Evolutionary conservation across 2,888 invertebrate species (phyloP).

Genomic region (Nemoura dubitans): DNA sequence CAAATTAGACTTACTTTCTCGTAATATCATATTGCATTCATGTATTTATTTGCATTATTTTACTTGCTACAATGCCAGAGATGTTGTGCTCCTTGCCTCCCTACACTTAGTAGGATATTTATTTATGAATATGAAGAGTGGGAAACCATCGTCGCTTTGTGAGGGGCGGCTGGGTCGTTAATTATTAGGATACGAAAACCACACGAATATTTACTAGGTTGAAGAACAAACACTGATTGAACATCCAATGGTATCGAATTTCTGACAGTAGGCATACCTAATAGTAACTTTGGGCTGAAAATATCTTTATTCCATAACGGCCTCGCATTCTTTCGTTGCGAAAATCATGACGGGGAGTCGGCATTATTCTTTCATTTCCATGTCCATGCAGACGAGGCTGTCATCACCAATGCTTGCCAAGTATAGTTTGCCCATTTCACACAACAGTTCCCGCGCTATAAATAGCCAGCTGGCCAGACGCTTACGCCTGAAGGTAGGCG

Average conservation of each 20-base stretch:
- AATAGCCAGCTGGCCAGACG: not conserved
- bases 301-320: not conserved
- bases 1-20: too few relatives aligned
- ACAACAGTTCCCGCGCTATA: not conserved
- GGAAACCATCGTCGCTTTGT: too few relatives aligned
- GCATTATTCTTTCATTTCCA: not conserved
- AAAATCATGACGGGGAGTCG: not conserved
- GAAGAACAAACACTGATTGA: too few relatives aligned
- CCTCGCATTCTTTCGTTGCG: not conserved
- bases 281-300: not conserved
- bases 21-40: too few relatives aligned
- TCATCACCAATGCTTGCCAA: not conserved
- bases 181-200: too few relatives aligned
- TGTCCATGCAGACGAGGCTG: not conserved
- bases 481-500: not conserved
- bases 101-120: too few relatives aligned
- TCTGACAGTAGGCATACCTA: not conserved
- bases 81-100: too few relatives aligned
- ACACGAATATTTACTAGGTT: too few relatives aligned
- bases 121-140: too few relatives aligned
- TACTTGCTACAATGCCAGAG: too few relatives aligned
- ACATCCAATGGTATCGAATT: not conserved
- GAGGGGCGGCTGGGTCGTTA: too few relatives aligned
- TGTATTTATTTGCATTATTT: too few relatives aligned
- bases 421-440: not conserved